Conservation (phyloP, 92 coral and sea anemone species). For the Muricea muricata region DNA sequence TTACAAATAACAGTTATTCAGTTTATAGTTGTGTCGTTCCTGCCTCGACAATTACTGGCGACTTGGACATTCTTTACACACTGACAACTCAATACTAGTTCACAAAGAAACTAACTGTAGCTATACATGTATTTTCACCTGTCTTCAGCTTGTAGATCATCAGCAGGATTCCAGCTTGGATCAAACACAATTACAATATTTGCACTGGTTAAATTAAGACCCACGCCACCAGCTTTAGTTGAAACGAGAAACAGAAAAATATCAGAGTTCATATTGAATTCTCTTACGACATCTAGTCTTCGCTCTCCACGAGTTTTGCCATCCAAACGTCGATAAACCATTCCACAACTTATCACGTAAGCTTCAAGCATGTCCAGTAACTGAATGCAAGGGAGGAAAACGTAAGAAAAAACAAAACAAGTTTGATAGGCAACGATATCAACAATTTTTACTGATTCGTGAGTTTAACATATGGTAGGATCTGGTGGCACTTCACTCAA, state of each 20-base stretch:
- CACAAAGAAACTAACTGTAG: too few relatives aligned
- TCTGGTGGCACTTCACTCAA: too few relatives aligned
- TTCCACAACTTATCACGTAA: conserved; percentile 82
- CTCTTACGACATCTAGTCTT: conserved; percentile 83
- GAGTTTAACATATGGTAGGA: too few relatives aligned
- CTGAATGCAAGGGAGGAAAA: conserved; percentile 48
- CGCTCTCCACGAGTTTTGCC: conserved; percentile 83
- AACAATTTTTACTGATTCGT: too few relatives aligned
- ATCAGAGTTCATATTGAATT: conserved; percentile 82
- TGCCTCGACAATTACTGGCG: too few relatives aligned
- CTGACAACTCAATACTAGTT: too few relatives aligned
- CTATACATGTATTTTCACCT: conserved; percentile 58
- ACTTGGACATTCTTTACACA: too few relatives aligned
- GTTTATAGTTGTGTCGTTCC: too few relatives aligned
- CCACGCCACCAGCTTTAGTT: conserved; percentile 92
- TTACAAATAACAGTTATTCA: too few relatives aligned
- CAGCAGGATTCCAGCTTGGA: conserved; percentile 97
- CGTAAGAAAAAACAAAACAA: neutral
- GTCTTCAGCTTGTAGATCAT: conserved; percentile 94
- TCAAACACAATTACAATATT: conserved; percentile 97
- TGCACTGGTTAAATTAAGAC: conserved; percentile 93
- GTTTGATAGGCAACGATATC: neutral
- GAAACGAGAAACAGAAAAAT: conserved; percentile 84
- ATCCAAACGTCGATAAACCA: conserved; percentile 87
- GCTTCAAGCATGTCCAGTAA: conserved; percentile 86